Base-by-base conservation (phyloP, 2,888 invertebrate genomes). In the Autographa pulchrina region DNA sequence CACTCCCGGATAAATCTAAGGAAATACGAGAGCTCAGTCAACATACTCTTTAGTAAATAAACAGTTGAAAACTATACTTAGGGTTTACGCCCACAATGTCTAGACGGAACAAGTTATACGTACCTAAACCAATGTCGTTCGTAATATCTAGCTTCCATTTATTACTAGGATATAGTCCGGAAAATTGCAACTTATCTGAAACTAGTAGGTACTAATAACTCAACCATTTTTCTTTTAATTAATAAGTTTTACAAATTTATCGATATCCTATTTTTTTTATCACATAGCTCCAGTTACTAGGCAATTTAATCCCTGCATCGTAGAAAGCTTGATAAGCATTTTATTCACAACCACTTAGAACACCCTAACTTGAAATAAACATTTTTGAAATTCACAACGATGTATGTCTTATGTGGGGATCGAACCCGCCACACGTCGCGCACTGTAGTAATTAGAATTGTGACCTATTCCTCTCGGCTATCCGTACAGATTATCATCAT, bases 121-220 rank as follows among this genome's bases (percentile, higher is more conserved):
- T 60, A 43, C 11, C 43, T 59, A 52, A 7, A 25, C 8, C 9
- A 20, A 41, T 32, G 7, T 25, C 56, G 65, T 59, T 78, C 1
- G 38, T 11, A 77, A 84, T 74, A 77, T 79, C 80, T 72, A 61
- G 61, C 14, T 16, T 9, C 56, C 18, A 65, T 64, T 67, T 60
- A 72, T 65, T 61, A 62, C n/a, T 64, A 78, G 74, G 71, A 82
- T 74, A 68, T 62, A 32, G 43, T 48, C 20, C 41, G 62, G 63
- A 67, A 67, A 74, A 67, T 72, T 58, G 38, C 11, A 13, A 38
- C 58, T 67, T 58, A 63, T 61, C 67, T 18, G 9, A 2, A 35
- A 16, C 48, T 48, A 1, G 48, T 48, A n/a, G 9, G 9, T 63
- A 78, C 63, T 58, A 48, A n/a, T 11, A 59, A 11, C 4, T 8